Base-by-base conservation (phyloP, 2,888 invertebrate genomes). In the Tetheella fluctuosa region DNA sequence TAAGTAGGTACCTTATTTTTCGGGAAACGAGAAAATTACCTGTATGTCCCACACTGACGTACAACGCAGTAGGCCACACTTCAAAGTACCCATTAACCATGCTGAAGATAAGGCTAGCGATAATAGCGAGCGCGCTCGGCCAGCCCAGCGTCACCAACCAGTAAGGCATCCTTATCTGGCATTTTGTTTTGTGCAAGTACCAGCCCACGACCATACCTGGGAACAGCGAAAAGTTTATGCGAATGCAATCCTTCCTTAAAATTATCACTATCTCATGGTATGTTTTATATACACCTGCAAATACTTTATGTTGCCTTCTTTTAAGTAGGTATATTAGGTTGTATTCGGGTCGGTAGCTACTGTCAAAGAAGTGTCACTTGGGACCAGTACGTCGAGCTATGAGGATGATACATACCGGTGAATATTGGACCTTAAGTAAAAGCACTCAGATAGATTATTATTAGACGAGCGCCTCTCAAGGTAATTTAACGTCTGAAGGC, bases 11-110 rank as follows among this genome's bases (percentile, higher is more conserved):
- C 23, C 10, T 20, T 23, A 13, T 25, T 57, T 56, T 39, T 52
- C n/a, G 12, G 34, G 2, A 39, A n/a, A n/a, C 4, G 6, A 39
- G n/a, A 5, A 52, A 59, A 69, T 82, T 83, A 94, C 94, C 95
- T 67, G 95, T 95, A 73, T 96, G 96, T 20, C 95, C 96, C 39
- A 96, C 83, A 73, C 96, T 96, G 79, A 96, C 96, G 86, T 97
- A 97, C 82, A 96, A 94, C 1, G 96, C 96, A 3, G 96, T 96
- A 5, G 94, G 93, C 79, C 95, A 94, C 8, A 95, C 89, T 64
- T 94, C 94, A 58, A 96, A 90, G 78, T 95, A 95, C 25, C 95
- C 94, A 68, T 94, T 92, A 76, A 95, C 95, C 80, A 96, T 94
- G 52, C 96, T 96, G 82, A 96, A 96, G 65, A 96, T 95, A 56